Evolutionary conservation across 2,888 invertebrate species (phyloP), one percentile per base, ranked within the genome.

Genomic region (Iphiclides podalirius): DNA sequence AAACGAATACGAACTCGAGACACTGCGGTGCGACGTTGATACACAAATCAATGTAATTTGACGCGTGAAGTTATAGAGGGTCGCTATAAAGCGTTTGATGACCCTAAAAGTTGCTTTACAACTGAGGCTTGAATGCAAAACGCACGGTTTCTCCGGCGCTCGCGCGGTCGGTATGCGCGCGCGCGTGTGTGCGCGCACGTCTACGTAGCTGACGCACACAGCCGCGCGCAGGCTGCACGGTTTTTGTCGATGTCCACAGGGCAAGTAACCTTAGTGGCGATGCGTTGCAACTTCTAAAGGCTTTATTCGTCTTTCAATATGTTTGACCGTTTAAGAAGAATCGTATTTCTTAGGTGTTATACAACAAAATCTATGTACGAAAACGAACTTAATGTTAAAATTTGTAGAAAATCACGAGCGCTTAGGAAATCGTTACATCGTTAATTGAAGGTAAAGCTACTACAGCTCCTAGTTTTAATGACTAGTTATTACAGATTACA

Each of bases 201-300:
- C 28, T 47, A 59, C 53, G 66, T 52, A 55, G 14, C 23, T 40
- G 50, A 49, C 64, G 60, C 72, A 63, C 83, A 76, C 73, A 70
- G 69, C 54, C 9, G 31, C 28, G 38, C 33, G 61, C 66, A 79
- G 76, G 78, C 79, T 83, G 85, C 84, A 84, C 79, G 84, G 84
- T 88, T 88, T 88, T 88, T 88, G 86, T 88, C 78, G 79, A 87
- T 88, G 86, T 86, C 87, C 87, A 86, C 84, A 73, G 87, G 87
- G 87, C 87, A 88, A 83, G 79, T 85, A 84, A 79, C 80, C 72
- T 75, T 62, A 75, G 58, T 55, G 51, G 60, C 28, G 54, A 54
- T 68, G 66, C 31, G 60, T 70, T 80, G 81, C 64, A 86, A 54
- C 83, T 80, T 59, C 67, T 42, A 49, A 49, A 43, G 28, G 11